Conservation (phyloP, 2,113 vertebrate genomes). For the Tragelaphus buxtoni region DNA sequence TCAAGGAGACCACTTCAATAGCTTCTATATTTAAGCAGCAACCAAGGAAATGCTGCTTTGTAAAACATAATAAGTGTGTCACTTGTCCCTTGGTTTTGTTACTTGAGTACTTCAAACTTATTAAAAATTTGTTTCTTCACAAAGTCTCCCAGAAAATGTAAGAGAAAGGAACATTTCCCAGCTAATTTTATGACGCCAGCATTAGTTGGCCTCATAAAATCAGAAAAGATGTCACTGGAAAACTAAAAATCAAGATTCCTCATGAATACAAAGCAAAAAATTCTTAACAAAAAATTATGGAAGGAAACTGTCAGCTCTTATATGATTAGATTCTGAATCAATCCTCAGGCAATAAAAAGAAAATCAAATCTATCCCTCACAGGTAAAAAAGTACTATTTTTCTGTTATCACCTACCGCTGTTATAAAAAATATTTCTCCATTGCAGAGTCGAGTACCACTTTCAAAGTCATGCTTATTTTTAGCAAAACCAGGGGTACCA, state of each 20-base stretch:
- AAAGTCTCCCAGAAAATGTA: neutral
- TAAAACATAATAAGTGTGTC: neutral
- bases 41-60: neutral
- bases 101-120: neutral
- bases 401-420: conserved; percentile 67
- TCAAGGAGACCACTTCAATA: neutral
- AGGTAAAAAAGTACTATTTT: neutral
- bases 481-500: neutral
- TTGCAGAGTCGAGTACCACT: conserved; percentile 84
- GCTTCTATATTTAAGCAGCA: neutral
- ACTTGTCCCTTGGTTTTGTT: neutral
- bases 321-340: neutral
- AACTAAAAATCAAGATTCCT: neutral
- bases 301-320: neutral
- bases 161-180: neutral
- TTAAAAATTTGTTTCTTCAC: neutral
- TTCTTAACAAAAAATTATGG: neutral
- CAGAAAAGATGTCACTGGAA: neutral
- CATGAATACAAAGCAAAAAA: neutral
- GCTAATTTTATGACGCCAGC: neutral
- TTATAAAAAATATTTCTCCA: conserved; percentile 90
- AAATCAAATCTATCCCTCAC: neutral
- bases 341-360: neutral
- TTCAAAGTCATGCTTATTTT: conserved; percentile 1
- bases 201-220: neutral